These are phyloP conservation scores for Pseudotriccus pelzelni DNA, from an alignment of 2,797 vertebrate species.

Conservation along the genomic window DNA sequence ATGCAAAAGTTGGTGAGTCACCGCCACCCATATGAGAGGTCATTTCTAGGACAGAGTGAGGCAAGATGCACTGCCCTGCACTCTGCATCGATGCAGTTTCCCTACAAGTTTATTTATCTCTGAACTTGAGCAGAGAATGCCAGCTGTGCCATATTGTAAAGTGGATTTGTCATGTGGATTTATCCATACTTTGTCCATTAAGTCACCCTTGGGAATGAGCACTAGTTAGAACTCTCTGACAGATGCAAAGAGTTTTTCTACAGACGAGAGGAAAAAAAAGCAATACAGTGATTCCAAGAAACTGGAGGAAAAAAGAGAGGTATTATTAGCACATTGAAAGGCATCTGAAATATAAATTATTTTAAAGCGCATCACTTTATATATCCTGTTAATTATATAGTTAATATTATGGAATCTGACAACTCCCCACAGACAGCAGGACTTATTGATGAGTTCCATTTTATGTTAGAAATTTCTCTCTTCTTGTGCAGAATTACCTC, in stretches of 20 bases:
- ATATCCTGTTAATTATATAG: constrained; percentile 50
- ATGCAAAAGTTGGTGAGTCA: neutral
- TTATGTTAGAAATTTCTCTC: constrained; percentile 28
- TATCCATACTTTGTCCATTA: constrained; percentile 72
- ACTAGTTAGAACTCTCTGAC: constrained; percentile 56
- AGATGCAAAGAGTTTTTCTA: constrained; percentile 41
- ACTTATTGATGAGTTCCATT: constrained; percentile 40
- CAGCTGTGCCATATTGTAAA: constrained; percentile 45
- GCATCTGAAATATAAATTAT: constrained; percentile 48
- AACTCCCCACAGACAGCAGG: constrained; percentile 19
- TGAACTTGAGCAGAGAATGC: constrained; percentile 28
- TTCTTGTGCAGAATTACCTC: constrained; percentile 46
- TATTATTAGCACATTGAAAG: constrained; percentile 20
- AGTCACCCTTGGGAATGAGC: constrained; percentile 66
- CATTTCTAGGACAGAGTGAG: constrained; percentile 44
- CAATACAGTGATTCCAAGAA: neutral
- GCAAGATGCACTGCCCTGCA: constrained; percentile 2
- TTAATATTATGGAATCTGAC: constrained; percentile 49
- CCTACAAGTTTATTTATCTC: neutral
- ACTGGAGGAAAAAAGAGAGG: neutral
- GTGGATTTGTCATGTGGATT: constrained; percentile 57
- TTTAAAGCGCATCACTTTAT: constrained; percentile 26
- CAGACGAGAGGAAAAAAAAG: neutral
- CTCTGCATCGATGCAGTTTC: neutral
- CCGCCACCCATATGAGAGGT: neutral